phyloP scores from a whole-genome alignment of 2,113 vertebrate species.

The Dicerorhinus sumatrensis region DNA sequence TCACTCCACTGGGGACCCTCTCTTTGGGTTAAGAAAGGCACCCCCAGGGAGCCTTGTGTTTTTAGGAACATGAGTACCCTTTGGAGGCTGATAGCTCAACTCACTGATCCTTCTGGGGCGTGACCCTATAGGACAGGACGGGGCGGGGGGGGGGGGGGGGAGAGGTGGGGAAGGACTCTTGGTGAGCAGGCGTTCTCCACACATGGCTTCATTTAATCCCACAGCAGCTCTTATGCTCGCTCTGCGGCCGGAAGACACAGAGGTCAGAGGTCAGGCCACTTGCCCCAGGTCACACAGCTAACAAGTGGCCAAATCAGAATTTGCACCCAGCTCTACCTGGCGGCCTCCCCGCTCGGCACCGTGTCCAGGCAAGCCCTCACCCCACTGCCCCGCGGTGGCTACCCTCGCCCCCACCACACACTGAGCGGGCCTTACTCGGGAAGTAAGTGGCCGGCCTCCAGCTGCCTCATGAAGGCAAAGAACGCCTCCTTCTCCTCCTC shows the following conservation, averaged over 20 bases:
- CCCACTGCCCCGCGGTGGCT: not conserved
- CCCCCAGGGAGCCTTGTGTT: not conserved
- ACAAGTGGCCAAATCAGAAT: not conserved
- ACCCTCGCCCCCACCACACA: not conserved
- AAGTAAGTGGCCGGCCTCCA: conserved; percentile 71
- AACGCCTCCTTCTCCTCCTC: conserved; percentile 83
- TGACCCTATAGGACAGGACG: not conserved
- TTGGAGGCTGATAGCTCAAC: not conserved
- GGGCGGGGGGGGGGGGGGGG: accelerated
- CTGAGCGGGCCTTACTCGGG: conserved; percentile 82
- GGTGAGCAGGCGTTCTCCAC: not conserved
- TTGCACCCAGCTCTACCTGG: not conserved
- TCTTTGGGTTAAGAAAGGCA: not conserved
- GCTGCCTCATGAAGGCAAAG: conserved; percentile 82
- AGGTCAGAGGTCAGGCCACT: not conserved
- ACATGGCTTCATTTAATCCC: not conserved
- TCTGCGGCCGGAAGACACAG: not conserved
- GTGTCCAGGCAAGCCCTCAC: accelerated
- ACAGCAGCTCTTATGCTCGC: not conserved
- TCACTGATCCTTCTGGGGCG: not conserved
- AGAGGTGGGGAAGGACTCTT: not conserved
- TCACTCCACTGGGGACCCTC: not conserved
- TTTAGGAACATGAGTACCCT: not conserved
- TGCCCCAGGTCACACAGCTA: not conserved
- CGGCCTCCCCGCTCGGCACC: accelerated